A percentile compares a stretch with the other conserved stretches of the same genome.
These are phyloP conservation scores for Dipodomys spectabilis DNA, from an alignment of 2,113 vertebrate genomes.

Conservation along the genomic window DNA sequence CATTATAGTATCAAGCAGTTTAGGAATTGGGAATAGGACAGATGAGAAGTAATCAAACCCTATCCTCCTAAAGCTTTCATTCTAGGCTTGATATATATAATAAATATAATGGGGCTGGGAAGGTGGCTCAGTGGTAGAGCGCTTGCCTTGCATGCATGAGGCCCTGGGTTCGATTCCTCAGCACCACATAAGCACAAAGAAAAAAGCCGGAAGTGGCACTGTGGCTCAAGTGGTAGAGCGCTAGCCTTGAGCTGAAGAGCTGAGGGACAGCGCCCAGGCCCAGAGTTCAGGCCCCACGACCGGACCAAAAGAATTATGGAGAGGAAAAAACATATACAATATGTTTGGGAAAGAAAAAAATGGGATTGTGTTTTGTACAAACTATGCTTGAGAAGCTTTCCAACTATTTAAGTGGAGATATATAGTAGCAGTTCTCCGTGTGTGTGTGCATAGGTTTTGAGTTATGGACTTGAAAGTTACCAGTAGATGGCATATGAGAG, in stretches of 20 bases:
- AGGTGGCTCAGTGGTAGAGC: no score
- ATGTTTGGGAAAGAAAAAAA: not conserved
- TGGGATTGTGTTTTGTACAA: not conserved
- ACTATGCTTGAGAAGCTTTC: not conserved
- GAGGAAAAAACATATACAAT: not conserved
- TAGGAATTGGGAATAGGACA: not conserved
- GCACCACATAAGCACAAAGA: no score
- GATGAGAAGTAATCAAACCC: not conserved
- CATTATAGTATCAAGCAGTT: not conserved
- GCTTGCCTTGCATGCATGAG: no score
- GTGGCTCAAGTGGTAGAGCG: no score
- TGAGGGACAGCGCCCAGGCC: no score
- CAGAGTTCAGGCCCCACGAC: no score
- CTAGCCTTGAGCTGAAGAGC: no score
- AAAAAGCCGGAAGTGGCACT: no score
- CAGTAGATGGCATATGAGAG: not conserved
- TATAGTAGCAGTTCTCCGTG: not conserved
- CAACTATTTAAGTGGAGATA: not conserved
- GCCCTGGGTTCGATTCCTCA: no score
- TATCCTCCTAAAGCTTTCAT: conserved; percentile 7
- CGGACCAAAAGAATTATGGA: not conserved
- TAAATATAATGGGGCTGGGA: no score
- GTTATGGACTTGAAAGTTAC: not conserved
- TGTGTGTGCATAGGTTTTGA: not conserved
- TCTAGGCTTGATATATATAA: not conserved